A percentile compares a stretch with the other conserved stretches of the same genome.
Conservation (phyloP, 2,797 vertebrate species). For the Rhinogobio ventralis region DNA sequence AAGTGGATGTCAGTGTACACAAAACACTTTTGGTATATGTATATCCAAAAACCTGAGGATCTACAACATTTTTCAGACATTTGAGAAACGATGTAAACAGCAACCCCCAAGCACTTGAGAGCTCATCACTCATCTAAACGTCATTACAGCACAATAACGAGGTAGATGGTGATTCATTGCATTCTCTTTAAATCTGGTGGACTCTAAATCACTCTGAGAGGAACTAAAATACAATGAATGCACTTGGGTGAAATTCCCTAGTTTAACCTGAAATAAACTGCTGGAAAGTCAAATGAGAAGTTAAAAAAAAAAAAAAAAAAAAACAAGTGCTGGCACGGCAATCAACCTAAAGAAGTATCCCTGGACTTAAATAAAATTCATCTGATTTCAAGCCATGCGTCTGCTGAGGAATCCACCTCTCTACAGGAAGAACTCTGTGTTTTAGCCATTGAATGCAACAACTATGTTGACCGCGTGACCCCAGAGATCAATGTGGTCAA, state of each 20-base stretch:
- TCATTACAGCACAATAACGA: conserved; percentile 30
- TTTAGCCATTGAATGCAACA: conserved; percentile 60
- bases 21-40: conserved; percentile 16
- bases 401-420: background rate
- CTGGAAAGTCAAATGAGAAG: background rate
- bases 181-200: conserved; percentile 21
- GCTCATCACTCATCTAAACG: conserved; percentile 36
- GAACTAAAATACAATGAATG: background rate
- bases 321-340: background rate
- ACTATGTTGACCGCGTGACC: conserved; percentile 59
- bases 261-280: conserved; percentile 1
- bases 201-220: conserved; percentile 29
- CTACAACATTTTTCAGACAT: conserved; percentile 19
- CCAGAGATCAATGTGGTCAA: conserved; percentile 67
- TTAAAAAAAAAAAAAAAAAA: background rate
- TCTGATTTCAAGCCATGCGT: background rate
- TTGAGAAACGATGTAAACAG: conserved; percentile 33
- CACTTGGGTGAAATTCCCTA: background rate
- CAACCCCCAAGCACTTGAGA: background rate
- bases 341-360: background rate
- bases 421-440: conserved; percentile 18
- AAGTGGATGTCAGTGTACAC: background rate
- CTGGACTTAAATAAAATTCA: background rate
- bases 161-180: conserved; percentile 24
- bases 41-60: conserved; percentile 17